Percentiles rank a stretch among this genome's conserved stretches.
Conservation (phyloP, 2,113 vertebrate genomes). For the Poicephalus meyeri region DNA sequence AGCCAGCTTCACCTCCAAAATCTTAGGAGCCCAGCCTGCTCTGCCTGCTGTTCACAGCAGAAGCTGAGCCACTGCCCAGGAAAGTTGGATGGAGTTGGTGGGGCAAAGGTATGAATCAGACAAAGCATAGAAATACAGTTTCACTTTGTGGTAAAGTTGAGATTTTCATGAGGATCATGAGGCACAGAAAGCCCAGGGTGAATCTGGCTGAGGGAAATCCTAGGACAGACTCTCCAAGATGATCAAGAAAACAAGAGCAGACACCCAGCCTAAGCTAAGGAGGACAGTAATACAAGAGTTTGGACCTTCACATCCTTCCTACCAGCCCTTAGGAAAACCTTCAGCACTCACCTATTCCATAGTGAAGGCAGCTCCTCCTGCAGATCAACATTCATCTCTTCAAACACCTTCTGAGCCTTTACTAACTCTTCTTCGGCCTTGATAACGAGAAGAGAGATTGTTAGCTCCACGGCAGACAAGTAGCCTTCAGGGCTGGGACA, state of each 20-base stretch:
- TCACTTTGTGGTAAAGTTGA: background rate
- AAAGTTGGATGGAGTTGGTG: background rate
- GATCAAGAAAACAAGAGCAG: background rate
- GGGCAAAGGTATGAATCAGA: background rate
- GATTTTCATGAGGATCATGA: background rate
- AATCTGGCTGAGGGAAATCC: background rate
- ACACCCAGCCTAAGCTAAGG: background rate
- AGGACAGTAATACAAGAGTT: background rate
- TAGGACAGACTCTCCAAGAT: background rate
- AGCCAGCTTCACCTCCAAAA: background rate
- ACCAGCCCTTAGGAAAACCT: background rate
- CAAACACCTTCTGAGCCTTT: slow-evolving; percentile 98
- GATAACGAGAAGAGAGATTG: background rate
- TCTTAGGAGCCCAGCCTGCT: background rate
- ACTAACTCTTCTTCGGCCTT: slow-evolving; percentile 97
- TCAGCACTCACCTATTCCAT: slow-evolving; percentile 90
- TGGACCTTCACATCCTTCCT: background rate
- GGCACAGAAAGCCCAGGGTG: background rate
- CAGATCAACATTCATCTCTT: slow-evolving; percentile 95
- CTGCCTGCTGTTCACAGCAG: background rate
- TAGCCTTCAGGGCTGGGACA: background rate
- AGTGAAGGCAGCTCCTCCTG: slow-evolving; percentile 97
- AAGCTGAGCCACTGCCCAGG: background rate
- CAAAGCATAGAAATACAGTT: background rate
- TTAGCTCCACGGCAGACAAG: background rate